phyloP scores from a whole-genome alignment of 2,797 vertebrate genomes.

The Hydrophis major region DNA sequence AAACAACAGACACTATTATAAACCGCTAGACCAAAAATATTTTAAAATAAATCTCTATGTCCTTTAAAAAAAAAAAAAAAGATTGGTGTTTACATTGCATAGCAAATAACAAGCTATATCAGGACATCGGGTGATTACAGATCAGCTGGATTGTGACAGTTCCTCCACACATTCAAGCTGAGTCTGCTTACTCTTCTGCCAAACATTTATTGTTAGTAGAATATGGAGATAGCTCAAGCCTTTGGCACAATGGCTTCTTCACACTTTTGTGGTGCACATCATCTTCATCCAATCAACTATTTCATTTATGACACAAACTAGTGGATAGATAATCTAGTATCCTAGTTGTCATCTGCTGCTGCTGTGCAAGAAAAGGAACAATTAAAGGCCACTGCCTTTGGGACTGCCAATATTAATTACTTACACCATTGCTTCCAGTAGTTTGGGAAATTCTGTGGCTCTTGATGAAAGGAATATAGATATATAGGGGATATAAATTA shows the following conservation, averaged over 20 bases:
- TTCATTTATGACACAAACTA: neutral
- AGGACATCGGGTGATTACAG: slow-evolving; percentile 39
- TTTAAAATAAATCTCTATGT: slow-evolving; percentile 55
- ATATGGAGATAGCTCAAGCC: neutral
- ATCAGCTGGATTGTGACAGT: slow-evolving; percentile 6
- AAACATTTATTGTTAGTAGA: neutral
- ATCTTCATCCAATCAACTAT: neutral
- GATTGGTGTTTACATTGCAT: slow-evolving; percentile 40
- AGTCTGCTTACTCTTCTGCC: neutral
- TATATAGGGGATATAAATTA: neutral
- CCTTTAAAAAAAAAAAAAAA: slow-evolving; percentile 12
- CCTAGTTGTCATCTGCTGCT: neutral
- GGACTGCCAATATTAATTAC: neutral
- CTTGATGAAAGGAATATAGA: neutral
- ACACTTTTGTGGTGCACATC: neutral
- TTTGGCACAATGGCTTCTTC: neutral
- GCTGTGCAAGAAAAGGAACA: neutral
- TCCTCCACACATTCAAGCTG: neutral
- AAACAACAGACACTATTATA: slow-evolving; percentile 15
- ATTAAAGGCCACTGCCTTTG: neutral
- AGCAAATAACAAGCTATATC: slow-evolving; percentile 50
- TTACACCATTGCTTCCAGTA: neutral
- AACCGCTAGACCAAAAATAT: slow-evolving; percentile 39
- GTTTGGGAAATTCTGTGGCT: neutral
- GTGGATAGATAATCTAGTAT: neutral